A percentile compares a stretch with the other conserved stretches of the same genome.
phyloP scores from a whole-genome alignment of 2,797 vertebrate species.

The Pseudochirops cupreus region DNA sequence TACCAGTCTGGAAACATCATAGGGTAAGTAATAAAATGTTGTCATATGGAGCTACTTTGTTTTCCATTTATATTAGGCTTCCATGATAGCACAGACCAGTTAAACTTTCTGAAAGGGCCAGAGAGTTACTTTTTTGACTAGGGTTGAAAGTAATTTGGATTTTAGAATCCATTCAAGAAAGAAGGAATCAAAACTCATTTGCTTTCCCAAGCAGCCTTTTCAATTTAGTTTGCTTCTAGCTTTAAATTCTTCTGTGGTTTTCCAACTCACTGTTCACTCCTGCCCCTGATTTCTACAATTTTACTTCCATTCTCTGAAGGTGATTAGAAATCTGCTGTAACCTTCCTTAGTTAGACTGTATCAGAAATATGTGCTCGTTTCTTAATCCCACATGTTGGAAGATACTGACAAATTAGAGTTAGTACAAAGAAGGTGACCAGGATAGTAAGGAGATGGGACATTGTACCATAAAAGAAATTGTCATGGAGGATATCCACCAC shows the following conservation, averaged over 20 bases:
- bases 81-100: conserved; percentile 15
- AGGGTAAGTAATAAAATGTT: conserved; percentile 35
- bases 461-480: not conserved
- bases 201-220: conserved; percentile 52
- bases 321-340: not conserved
- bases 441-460: not conserved
- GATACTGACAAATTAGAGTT: not conserved
- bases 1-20: conserved; percentile 42
- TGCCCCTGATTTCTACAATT: not conserved
- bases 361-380: not conserved
- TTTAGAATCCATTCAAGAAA: conserved; percentile 58
- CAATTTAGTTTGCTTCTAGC: conserved; percentile 26
- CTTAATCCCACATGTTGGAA: not conserved
- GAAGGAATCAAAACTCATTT: conserved; percentile 22
- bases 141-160: conserved; percentile 1
- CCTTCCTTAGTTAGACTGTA: not conserved
- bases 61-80: conserved; percentile 50
- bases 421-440: not conserved
- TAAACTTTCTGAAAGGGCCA: not conserved
- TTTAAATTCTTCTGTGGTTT: conserved; percentile 38
- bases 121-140: conserved; percentile 42
- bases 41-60: conserved; percentile 56
- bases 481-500: not conserved
- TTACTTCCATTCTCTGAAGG: not conserved
- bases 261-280: not conserved